Conservation (phyloP, 2,888 invertebrate genomes). For the Tinea trinotella region DNA sequence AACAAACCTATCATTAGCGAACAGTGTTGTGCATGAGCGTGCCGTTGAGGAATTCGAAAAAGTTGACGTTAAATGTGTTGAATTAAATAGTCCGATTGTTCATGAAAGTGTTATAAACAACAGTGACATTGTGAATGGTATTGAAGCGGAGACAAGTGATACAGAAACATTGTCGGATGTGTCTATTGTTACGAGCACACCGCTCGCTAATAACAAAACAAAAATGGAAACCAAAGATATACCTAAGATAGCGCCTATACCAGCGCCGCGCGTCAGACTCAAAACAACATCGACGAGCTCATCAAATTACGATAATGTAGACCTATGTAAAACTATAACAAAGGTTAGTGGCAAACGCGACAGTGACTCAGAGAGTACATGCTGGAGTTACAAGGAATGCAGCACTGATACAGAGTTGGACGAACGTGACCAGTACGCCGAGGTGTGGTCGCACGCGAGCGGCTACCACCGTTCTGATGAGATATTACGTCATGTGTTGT, state of each 20-base stretch:
- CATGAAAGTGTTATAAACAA: slow-evolving; percentile 3
- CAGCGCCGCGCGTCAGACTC: slow-evolving; percentile 42
- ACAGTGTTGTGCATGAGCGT: not conserved
- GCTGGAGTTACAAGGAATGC: slow-evolving; percentile 65
- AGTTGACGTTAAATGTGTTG: not conserved
- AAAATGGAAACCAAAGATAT: slow-evolving; percentile 28
- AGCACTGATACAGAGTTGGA: slow-evolving; percentile 37
- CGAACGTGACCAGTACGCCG: slow-evolving; percentile 46
- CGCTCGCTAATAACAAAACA: slow-evolving; percentile 32
- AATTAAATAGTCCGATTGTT: not conserved
- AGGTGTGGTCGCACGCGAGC: slow-evolving; percentile 57
- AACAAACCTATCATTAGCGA: slow-evolving; percentile 3
- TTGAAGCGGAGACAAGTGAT: slow-evolving; percentile 36
- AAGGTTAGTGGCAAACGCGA: slow-evolving; percentile 32
- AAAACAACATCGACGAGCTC: slow-evolving; percentile 38
- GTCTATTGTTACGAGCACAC: slow-evolving; percentile 50
- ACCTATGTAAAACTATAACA: slow-evolving; percentile 21
- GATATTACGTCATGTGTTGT: slow-evolving; percentile 47
- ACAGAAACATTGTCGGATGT: slow-evolving; percentile 43
- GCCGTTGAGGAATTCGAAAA: not conserved
- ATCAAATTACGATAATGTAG: slow-evolving; percentile 37
- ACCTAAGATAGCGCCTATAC: slow-evolving; percentile 32
- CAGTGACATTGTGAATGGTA: slow-evolving; percentile 26
- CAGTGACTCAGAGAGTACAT: slow-evolving; percentile 58
- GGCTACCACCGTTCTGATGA: slow-evolving; percentile 63